phyloP scores from a whole-genome alignment of 2,888 invertebrate species.

The Amphipoea lucens region DNA sequence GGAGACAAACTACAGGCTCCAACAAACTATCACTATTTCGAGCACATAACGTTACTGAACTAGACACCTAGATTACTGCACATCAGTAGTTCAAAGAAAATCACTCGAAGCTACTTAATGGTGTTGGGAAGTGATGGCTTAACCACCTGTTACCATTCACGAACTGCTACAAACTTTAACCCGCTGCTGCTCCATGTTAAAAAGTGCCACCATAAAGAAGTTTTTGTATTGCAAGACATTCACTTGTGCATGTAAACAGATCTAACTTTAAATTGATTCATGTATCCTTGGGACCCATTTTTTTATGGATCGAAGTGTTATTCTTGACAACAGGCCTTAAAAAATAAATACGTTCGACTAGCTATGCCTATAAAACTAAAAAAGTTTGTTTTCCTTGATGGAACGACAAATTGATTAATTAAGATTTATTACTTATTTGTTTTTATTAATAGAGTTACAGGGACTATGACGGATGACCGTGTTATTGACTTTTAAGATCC shows the following conservation, averaged over 20 bases:
- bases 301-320: constrained; percentile 11
- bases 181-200: constrained; percentile 32
- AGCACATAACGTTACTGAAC: background rate
- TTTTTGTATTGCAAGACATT: constrained; percentile 37
- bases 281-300: background rate
- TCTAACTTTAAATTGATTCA: constrained; percentile 49
- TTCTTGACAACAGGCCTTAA: background rate
- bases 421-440: constrained; percentile 34
- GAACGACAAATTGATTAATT: constrained; percentile 35
- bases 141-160: constrained; percentile 63
- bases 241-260: constrained; percentile 27
- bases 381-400: constrained; percentile 13
- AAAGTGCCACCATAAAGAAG: constrained; percentile 46
- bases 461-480: background rate
- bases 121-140: constrained; percentile 52
- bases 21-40: background rate
- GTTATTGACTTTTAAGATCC: constrained; percentile 2
- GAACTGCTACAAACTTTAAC: constrained; percentile 47
- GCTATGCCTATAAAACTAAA: constrained; percentile 1
- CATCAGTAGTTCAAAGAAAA: constrained; percentile 35
- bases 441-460: constrained; percentile 14
- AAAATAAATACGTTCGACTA: background rate
- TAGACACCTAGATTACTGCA: background rate
- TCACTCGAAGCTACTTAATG: constrained; percentile 30
- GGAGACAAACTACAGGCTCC: background rate